Conservation (phyloP, 53 echinoderm and acorn worm genomes). For the Echinometra lucunter region DNA sequence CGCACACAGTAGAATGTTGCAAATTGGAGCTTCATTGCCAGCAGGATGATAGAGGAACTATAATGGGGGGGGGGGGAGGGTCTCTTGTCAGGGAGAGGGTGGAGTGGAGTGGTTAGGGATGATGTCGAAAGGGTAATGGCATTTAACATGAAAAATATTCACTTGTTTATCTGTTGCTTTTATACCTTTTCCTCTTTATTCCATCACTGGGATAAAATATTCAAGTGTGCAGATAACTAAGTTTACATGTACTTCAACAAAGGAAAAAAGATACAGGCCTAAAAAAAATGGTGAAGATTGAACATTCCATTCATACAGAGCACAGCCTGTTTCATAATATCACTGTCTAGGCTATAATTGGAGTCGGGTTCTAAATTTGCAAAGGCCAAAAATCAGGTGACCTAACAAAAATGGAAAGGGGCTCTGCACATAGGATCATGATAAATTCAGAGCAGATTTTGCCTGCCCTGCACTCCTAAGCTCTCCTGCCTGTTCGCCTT, state of each 20-base stretch:
- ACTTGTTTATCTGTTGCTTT: background rate
- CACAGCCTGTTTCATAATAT: background rate
- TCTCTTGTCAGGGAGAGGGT: background rate
- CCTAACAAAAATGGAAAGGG: background rate
- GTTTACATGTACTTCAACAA: background rate
- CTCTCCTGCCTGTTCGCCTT: slow-evolving; percentile 6
- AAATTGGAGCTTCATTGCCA: slow-evolving; percentile 67
- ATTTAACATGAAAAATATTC: background rate
- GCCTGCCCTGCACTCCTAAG: slow-evolving; percentile 5
- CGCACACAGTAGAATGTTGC: slow-evolving; percentile 62
- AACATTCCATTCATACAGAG: background rate
- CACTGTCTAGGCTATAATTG: background rate
- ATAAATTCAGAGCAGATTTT: background rate
- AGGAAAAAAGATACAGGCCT: background rate
- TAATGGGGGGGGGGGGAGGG: slow-evolving; percentile 20
- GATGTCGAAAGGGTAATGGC: background rate
- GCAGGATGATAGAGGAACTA: background rate
- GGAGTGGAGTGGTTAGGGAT: background rate
- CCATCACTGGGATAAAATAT: background rate
- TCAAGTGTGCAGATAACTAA: background rate
- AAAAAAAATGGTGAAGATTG: background rate
- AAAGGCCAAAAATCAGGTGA: slow-evolving; percentile 1
- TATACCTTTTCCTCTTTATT: background rate
- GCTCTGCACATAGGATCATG: background rate
- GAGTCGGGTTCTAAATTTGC: slow-evolving; percentile 1